A percentile compares a stretch with the other conserved stretches of the same genome.
Evolutionary conservation across 2,113 vertebrate genomes (phyloP).

Genomic region (Sapajus apella): DNA sequence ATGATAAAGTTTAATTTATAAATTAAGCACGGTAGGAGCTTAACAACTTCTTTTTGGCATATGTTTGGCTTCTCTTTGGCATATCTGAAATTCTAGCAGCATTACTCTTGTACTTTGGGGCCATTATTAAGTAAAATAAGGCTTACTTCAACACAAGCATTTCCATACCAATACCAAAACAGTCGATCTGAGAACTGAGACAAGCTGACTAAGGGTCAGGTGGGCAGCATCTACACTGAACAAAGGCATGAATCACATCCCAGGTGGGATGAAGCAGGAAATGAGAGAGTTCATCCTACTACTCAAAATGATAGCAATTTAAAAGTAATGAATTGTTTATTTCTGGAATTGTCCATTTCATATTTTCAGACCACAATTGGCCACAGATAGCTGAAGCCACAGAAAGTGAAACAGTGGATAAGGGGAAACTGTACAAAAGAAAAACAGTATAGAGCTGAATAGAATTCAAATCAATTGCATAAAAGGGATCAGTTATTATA

Average conservation of each 20-base stretch:
- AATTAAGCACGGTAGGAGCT: background rate
- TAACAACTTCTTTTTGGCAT: background rate
- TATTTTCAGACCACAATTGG: background rate
- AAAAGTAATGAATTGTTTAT: background rate
- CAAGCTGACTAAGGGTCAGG: background rate
- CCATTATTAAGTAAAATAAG: background rate
- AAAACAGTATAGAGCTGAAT: background rate
- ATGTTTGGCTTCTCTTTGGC: background rate
- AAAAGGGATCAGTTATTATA: conserved; percentile 5
- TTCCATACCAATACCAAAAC: background rate
- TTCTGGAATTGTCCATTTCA: background rate
- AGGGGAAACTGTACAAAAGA: background rate
- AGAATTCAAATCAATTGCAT: background rate
- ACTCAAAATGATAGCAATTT: background rate
- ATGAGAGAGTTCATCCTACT: background rate
- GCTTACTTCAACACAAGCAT: background rate
- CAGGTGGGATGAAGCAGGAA: background rate
- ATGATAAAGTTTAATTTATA: background rate
- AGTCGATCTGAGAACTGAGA: background rate
- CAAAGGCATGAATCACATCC: background rate
- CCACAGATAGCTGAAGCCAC: background rate
- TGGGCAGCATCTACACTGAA: background rate
- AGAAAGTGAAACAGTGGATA: background rate
- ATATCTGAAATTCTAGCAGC: background rate
- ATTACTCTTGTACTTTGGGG: background rate